Base-by-base conservation (phyloP, 2,888 invertebrate genomes). In the Lasioglossum pauxillum region DNA sequence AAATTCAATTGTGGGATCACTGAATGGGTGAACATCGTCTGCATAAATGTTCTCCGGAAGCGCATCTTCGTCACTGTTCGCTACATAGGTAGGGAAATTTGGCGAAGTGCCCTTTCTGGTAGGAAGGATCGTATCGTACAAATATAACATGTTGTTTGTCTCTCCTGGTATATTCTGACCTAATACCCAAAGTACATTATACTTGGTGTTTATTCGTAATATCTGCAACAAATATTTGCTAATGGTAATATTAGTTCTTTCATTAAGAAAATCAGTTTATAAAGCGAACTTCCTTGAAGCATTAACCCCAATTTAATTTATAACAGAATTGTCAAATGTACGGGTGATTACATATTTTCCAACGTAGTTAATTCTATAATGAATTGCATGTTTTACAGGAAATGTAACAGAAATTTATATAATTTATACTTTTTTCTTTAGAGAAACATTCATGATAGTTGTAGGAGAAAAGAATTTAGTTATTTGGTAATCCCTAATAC, bases 161-260 rank as follows among this genome's bases (percentile, higher is more conserved):
- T 97, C 97, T 2, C 99, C 99, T 5, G 99, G 98, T 86, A 98
- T 96, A 38, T 96, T 97, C 31, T 96, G 97, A 19, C 99, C 99
- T 90, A 97, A 96, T 16, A 99, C 97, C 97, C 98, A 99, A 85
- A 99, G 96, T 0, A 99, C 97, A 95, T 99, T 99, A 94, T 98
- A 97, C 94, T 98, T 98, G n/a, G 98, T 98, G 94, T 99, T 99
- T 60, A 99, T 98, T 86, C 99, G 97, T 95, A 98, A 96, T 91
- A 99, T 97, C 97, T 98, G 96, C 4, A 74, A 97, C 96, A 96
- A 75, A 75, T 67, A 23, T 27, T 74, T 35, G 46, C 44, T 44
- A 67, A 71, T 80, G 64, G 41, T 49, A 83, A 71, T 76, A n/a
- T 76, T 71, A 75, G 69, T 41, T 23, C n/a, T 53, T 49, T 27